phyloP scores from a whole-genome alignment of 2,888 invertebrate species.

The Gymnosoma rotundatum region DNA sequence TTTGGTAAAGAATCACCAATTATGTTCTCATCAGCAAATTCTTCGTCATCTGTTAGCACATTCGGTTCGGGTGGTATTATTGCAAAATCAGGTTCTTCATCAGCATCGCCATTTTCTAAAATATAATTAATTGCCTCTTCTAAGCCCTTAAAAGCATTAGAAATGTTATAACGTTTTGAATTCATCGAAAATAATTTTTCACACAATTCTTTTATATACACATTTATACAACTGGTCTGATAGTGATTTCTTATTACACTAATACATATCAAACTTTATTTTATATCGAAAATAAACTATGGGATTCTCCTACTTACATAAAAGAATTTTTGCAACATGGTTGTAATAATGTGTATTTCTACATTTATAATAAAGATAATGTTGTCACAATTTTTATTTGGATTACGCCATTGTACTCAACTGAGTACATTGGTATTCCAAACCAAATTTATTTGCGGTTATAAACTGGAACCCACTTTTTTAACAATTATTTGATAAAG shows the following conservation, averaged over 20 bases:
- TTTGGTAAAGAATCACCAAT: neutral
- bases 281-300: slow-evolving; percentile 4
- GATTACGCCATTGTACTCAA: neutral
- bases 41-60: neutral
- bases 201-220: slow-evolving; percentile 10
- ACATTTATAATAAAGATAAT: neutral
- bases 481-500: neutral
- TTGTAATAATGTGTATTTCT: too few species aligned
- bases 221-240: slow-evolving; percentile 2
- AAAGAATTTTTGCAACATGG: neutral
- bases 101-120: neutral
- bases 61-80: slow-evolving; percentile 14
- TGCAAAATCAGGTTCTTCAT: neutral
- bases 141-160: neutral
- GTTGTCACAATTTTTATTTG: neutral
- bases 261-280: slow-evolving; percentile 1
- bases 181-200: slow-evolving; percentile 7
- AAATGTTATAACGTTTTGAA: slow-evolving; percentile 2
- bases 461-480: neutral
- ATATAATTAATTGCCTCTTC: neutral
- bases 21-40: slow-evolving; percentile 5
- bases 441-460: neutral
- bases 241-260: slow-evolving; percentile 7
- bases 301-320: slow-evolving; percentile 1
- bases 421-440: neutral